These are phyloP conservation scores for Rhogogaster chlorosoma DNA, from an alignment of 2,888 invertebrate genomes.

Conservation along the genomic window DNA sequence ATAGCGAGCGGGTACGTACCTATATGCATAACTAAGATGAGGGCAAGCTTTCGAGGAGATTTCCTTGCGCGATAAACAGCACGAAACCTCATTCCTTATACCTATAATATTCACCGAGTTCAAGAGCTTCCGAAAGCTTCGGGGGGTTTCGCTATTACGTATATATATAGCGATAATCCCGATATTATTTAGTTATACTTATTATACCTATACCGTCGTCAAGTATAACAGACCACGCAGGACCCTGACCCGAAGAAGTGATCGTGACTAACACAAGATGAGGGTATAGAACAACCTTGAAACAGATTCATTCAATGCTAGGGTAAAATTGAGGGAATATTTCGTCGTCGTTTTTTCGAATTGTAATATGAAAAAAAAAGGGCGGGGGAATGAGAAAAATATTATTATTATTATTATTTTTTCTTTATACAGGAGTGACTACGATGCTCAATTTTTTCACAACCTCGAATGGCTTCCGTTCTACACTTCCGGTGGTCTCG, in stretches of 20 bases:
- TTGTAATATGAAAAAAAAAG: not conserved
- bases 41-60: constrained; percentile 10
- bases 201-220: not conserved
- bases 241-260: constrained; percentile 36
- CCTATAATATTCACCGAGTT: not conserved
- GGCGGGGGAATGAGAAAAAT: too few relatives aligned
- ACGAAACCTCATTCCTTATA: not conserved
- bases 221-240: constrained; percentile 28
- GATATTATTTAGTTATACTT: not conserved
- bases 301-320: not conserved
- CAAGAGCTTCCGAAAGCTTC: not conserved
- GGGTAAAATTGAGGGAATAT: not conserved
- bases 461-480: constrained; percentile 95
- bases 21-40: not conserved
- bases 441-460: constrained; percentile 99
- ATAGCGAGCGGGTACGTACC: not conserved
- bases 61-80: constrained; percentile 6
- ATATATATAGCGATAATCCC: not conserved
- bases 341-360: not conserved
- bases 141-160: not conserved
- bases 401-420: not conserved
- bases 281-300: constrained; percentile 4
- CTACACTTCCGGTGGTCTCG: constrained; percentile 95
- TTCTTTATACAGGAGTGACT: constrained; percentile 87
- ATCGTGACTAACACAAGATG: not conserved